Percentiles rank a stretch among this genome's conserved stretches.
phyloP scores from a whole-genome alignment of 2,888 invertebrate genomes.

The Cinara cedri region DNA sequence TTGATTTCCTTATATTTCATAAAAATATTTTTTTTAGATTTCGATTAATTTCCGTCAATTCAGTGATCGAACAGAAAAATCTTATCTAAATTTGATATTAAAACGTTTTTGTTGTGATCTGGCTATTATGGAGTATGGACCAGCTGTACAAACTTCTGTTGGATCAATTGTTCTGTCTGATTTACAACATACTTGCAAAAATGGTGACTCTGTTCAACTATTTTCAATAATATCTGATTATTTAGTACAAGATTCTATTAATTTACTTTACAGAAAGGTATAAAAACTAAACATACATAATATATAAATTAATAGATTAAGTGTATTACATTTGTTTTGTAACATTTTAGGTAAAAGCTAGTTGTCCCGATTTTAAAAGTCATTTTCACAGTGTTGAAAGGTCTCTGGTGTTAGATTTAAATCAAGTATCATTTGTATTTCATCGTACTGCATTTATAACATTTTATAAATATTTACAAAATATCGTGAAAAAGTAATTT shows the following conservation, averaged over 20 bases:
- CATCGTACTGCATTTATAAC: slow-evolving; percentile 77
- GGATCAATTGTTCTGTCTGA: slow-evolving; percentile 74
- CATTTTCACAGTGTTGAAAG: slow-evolving; percentile 83
- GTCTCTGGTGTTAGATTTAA: slow-evolving; percentile 75
- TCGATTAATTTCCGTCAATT: slow-evolving; percentile 72
- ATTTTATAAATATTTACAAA: slow-evolving; percentile 73
- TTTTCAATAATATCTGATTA: slow-evolving; percentile 68
- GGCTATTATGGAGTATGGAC: slow-evolving; percentile 79
- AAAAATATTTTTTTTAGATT: slow-evolving; percentile 64
- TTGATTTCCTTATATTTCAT: background rate
- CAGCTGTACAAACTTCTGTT: slow-evolving; percentile 75
- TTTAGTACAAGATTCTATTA: slow-evolving; percentile 68
- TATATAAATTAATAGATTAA: background rate
- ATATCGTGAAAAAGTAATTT: slow-evolving; percentile 70
- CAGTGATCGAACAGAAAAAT: slow-evolving; percentile 71
- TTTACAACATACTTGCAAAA: slow-evolving; percentile 75
- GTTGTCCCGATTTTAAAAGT: slow-evolving; percentile 81
- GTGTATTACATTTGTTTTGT: slow-evolving; percentile 41
- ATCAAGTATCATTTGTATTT: slow-evolving; percentile 70
- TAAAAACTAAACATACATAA: slow-evolving; percentile 14
- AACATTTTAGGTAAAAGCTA: slow-evolving; percentile 79
- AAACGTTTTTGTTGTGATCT: slow-evolving; percentile 75
- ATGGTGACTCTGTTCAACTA: slow-evolving; percentile 79
- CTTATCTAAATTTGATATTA: slow-evolving; percentile 76
- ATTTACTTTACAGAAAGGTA: slow-evolving; percentile 79